Evolutionary conservation across 2,113 vertebrate genomes (phyloP), one percentile per base, ranked within the genome.

Genomic region (Chionomys nivalis): DNA sequence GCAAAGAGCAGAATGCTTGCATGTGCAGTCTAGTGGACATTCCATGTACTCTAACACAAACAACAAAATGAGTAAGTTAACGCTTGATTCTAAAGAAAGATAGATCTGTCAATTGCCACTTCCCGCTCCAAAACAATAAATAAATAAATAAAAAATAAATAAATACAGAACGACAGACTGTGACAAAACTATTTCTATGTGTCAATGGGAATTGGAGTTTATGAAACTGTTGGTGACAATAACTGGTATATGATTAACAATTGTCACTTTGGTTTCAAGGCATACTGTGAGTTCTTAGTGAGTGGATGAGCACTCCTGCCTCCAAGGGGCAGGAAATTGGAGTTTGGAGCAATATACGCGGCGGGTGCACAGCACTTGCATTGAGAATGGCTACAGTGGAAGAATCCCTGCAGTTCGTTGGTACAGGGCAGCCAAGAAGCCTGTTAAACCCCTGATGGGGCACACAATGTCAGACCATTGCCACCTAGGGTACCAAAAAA

Each of bases 401-500:
- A 76, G 76, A 77, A 77, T 16, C 91, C 75, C 28, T 16, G 42
- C 58, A 66, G 55, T 31, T 73, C 55, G 17, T 58, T 31, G 87
- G 49, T 36, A 39, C 49, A 70, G 65, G 47, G 65, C 31, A 87
- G 65, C 63, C 63, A 49, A 55, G 58, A 76, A 77, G 61, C n/a
- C 12, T 24, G 47, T 55, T 70, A 61, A n/a, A 44, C 47, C 63
- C 33, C 42, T 63, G 68, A 70, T 44, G 86, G 83, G 36, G 91
- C 70, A 87, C 58, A 70, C 72, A 61, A 79, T 49, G 89, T 83
- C 52, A 47, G 76, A 77, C n/a, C 28, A 10, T 28, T 19, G 89
- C 55, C 63, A 55, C 61, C 36, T 89, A 23, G 28, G 87, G 95
- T 49, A 93, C 65, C 61, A 65, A 78, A 83, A 73, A 87, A 65